Percentiles rank a stretch among this genome's conserved stretches.
phyloP scores from a whole-genome alignment of 2,797 vertebrate species.

The Oreochromis grahami region DNA sequence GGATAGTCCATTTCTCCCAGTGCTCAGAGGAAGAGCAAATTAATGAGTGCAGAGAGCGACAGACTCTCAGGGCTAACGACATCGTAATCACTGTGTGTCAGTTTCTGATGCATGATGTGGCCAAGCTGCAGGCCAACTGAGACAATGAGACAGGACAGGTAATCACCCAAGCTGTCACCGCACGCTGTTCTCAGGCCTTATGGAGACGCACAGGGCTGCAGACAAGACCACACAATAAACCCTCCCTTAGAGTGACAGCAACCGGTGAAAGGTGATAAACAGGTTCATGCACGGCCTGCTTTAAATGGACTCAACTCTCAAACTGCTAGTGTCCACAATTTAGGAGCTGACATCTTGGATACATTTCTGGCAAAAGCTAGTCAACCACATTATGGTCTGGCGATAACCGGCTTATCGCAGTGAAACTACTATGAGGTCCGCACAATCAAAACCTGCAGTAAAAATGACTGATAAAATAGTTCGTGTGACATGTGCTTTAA shows the following conservation, averaged over 20 bases:
- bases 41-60: slow-evolving; percentile 39
- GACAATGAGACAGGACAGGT: slow-evolving; percentile 65
- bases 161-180: slow-evolving; percentile 66
- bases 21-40: slow-evolving; percentile 43
- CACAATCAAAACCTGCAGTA: neutral
- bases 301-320: slow-evolving; percentile 5
- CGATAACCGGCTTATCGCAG: neutral
- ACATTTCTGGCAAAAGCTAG: neutral
- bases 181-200: slow-evolving; percentile 34
- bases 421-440: neutral
- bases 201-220: slow-evolving; percentile 22
- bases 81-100: slow-evolving; percentile 67
- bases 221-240: slow-evolving; percentile 47
- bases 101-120: slow-evolving; percentile 62
- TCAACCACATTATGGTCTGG: neutral
- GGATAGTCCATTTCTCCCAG: slow-evolving; percentile 20
- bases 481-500: neutral
- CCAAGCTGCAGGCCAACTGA: slow-evolving; percentile 54
- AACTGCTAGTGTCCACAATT: neutral
- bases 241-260: slow-evolving; percentile 27
- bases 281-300: neutral
- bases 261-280: slow-evolving; percentile 21
- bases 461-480: neutral
- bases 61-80: slow-evolving; percentile 58
- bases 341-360: neutral